Conservation (phyloP, 1,140 invertebrate genomes). For the Drosophila punjabiensis region DNA sequence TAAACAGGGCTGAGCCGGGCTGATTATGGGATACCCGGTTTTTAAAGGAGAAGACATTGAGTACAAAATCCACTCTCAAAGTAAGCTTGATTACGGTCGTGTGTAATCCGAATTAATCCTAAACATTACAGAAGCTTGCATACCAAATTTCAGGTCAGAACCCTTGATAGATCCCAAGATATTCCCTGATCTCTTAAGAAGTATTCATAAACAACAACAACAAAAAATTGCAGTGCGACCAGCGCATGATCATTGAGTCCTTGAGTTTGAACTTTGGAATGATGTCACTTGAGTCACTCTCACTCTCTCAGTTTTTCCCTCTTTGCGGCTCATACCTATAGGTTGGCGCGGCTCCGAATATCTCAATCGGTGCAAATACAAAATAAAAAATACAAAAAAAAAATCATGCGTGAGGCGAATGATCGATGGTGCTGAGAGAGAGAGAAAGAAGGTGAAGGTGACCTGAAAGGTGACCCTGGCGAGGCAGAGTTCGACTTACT, state of each 20-base stretch:
- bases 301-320: conserved; percentile 14
- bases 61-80: rapidly evolving
- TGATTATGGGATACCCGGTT: background rate
- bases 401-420: conserved; percentile 43
- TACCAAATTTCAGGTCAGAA: background rate
- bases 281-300: conserved; percentile 58
- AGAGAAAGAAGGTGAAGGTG: conserved; percentile 57
- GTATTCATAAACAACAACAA: background rate
- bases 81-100: too few relatives aligned
- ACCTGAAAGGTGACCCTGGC: conserved; percentile 34
- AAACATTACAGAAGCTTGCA: background rate
- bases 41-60: background rate
- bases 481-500: conserved; percentile 29
- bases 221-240: background rate
- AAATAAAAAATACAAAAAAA: background rate
- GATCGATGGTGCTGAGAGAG: conserved; percentile 43
- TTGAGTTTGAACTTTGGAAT: conserved; percentile 69
- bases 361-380: conserved; percentile 13
- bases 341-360: background rate
- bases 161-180: background rate
- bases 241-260: conserved; percentile 18
- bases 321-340: conserved; percentile 21
- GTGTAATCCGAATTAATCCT: background rate
- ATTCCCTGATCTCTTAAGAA: background rate
- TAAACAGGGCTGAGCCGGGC: background rate